phyloP scores from a whole-genome alignment of 2,113 vertebrate species.

The Hucho hucho region DNA sequence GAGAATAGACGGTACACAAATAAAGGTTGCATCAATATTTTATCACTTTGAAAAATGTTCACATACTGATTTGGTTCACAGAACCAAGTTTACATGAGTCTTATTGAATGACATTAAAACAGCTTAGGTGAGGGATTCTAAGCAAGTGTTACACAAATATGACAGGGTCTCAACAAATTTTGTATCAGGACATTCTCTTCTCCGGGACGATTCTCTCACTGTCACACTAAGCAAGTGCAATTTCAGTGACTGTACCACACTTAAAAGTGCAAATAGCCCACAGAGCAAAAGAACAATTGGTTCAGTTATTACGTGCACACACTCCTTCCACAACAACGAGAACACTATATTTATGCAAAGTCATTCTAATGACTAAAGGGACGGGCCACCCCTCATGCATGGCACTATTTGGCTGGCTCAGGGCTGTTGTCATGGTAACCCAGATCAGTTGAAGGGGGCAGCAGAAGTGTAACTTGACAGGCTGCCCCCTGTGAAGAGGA shows the following conservation, averaged over 20 bases:
- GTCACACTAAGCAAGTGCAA: conserved; percentile 45
- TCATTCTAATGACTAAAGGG: conserved; percentile 1
- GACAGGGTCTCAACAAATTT: conserved; percentile 19
- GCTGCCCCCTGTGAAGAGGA: background rate
- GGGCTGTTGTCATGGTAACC: conserved; percentile 27
- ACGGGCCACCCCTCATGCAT: conserved; percentile 17
- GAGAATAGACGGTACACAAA: background rate
- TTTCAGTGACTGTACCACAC: conserved; percentile 47
- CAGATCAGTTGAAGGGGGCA: conserved; percentile 19
- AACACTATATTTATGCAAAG: background rate
- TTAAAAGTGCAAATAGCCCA: conserved; percentile 48
- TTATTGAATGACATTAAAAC: conserved; percentile 57
- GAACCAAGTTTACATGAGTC: conserved; percentile 69
- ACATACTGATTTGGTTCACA: conserved; percentile 72
- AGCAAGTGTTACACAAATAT: conserved; percentile 36
- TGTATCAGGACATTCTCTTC: conserved; percentile 27
- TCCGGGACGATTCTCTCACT: no score
- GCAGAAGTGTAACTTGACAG: conserved; percentile 20
- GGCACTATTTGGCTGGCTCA: conserved; percentile 21
- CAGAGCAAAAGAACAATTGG: conserved; percentile 29
- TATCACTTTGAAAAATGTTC: conserved; percentile 51
- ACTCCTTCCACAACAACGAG: conserved; percentile 15
- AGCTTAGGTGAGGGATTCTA: conserved; percentile 34
- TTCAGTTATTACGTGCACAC: conserved; percentile 46
- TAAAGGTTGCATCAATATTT: conserved; percentile 22